Evolutionary conservation across 2,113 vertebrate species (phyloP).

Genomic region (Periophthalmodon schlosseri): DNA sequence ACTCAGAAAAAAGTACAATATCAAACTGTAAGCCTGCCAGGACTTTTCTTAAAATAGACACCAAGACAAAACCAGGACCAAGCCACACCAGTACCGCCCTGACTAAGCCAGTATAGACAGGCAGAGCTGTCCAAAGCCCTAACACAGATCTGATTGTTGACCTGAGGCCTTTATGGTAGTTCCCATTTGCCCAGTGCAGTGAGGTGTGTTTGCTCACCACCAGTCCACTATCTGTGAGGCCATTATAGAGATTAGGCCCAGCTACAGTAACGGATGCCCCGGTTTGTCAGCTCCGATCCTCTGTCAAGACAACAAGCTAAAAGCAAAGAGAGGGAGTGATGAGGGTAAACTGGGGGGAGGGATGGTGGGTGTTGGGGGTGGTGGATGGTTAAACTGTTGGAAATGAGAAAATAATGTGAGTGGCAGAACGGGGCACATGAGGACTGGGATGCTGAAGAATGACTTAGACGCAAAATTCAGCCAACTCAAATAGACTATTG

Average conservation of each 20-base stretch:
- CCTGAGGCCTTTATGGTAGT: slow-evolving; percentile 55
- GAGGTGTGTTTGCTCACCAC: slow-evolving; percentile 69
- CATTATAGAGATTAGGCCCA: slow-evolving; percentile 89
- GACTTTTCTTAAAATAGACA: not conserved
- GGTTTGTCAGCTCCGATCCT: slow-evolving; percentile 85
- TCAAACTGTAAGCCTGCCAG: not conserved
- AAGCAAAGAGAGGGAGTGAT: slow-evolving; percentile 66
- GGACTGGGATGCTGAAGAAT: not conserved
- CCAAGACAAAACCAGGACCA: not conserved
- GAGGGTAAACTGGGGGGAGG: slow-evolving; percentile 22
- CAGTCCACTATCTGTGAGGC: slow-evolving; percentile 76
- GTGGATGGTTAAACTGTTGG: slow-evolving; percentile 11
- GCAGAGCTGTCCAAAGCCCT: slow-evolving; percentile 45
- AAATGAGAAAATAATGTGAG: slow-evolving; percentile 20
- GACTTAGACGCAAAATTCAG: not conserved
- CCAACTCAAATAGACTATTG: not conserved
- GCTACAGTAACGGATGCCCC: slow-evolving; percentile 82
- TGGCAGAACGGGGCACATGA: slow-evolving; percentile 10
- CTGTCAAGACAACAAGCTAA: slow-evolving; percentile 76
- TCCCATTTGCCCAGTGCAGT: slow-evolving; percentile 48
- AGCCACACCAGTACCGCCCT: not conserved
- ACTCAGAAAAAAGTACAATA: not conserved
- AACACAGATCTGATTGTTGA: slow-evolving; percentile 44
- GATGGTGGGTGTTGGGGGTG: slow-evolving; percentile 5
- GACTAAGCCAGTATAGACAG: slow-evolving; percentile 6